Evolutionary conservation across 2,797 vertebrate genomes (phyloP).

Genomic region (Chromis chromis): DNA sequence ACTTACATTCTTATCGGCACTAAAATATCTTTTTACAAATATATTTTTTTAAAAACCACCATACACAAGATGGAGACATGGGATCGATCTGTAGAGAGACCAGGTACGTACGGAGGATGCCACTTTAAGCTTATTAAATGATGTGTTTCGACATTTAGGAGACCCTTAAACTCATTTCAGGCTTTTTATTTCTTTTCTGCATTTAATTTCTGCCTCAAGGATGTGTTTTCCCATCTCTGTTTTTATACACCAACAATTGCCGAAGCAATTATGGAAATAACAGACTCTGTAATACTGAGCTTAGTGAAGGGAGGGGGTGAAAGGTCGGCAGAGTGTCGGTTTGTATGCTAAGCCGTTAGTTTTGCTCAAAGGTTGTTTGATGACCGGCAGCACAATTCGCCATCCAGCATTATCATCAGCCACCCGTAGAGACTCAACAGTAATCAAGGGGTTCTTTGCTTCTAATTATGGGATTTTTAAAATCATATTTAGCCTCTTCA

Average conservation of each 20-base stretch:
- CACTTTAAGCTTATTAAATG: slow-evolving; percentile 8
- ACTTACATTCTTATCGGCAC: too few species aligned
- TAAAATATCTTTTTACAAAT: too few species aligned
- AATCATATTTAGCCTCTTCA: slow-evolving; percentile 5
- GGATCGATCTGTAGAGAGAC: slow-evolving; percentile 13
- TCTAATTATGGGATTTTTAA: slow-evolving; percentile 7
- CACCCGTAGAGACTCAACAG: not conserved
- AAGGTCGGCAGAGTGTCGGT: not conserved
- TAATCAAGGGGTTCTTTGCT: slow-evolving; percentile 5
- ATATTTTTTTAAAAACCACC: not conserved
- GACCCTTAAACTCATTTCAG: not conserved
- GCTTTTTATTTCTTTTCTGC: slow-evolving; percentile 5
- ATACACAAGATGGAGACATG: not conserved
- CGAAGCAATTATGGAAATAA: slow-evolving; percentile 1
- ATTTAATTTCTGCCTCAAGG: not conserved
- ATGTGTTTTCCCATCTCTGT: not conserved
- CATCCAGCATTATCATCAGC: slow-evolving; percentile 8
- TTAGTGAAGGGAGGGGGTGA: not conserved
- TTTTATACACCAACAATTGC: not conserved
- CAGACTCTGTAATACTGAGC: not conserved
- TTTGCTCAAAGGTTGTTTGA: not conserved
- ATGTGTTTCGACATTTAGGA: slow-evolving; percentile 17
- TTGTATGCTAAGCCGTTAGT: not conserved
- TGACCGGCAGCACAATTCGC: not conserved
- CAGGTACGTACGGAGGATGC: not conserved